These are phyloP conservation scores for Brotula barbata DNA, from an alignment of 2,797 vertebrate species.

Conservation along the genomic window DNA sequence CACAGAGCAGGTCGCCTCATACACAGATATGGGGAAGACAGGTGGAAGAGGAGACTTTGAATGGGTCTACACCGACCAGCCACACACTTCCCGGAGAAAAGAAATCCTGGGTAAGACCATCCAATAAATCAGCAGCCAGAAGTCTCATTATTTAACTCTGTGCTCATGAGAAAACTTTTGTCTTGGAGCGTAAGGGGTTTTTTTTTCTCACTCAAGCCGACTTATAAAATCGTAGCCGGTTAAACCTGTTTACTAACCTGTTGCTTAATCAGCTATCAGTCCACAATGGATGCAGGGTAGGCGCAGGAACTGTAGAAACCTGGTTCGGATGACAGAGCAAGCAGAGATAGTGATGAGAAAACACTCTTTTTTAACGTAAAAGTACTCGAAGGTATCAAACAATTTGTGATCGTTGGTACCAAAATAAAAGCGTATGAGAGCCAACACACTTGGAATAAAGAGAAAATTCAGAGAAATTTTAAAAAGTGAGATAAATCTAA, in stretches of 20 bases:
- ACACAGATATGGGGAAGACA: conserved; percentile 75
- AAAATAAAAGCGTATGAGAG: too few species aligned
- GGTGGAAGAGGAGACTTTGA: conserved; percentile 82
- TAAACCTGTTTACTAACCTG: conserved; percentile 71
- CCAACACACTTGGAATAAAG: too few species aligned
- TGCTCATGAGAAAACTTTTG: not conserved
- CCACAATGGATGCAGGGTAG: conserved; percentile 25
- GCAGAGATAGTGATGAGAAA: too few species aligned
- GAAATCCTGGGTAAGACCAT: conserved; percentile 80
- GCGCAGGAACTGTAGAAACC: not conserved
- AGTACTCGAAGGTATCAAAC: too few species aligned
- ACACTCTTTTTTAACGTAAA: too few species aligned
- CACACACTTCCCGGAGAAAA: conserved; percentile 82
- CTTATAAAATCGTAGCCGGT: conserved; percentile 60
- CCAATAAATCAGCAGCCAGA: not conserved
- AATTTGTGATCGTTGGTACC: too few species aligned
- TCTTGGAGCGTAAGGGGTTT: too few species aligned
- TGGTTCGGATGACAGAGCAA: not conserved
- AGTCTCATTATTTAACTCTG: not conserved
- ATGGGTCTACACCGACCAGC: conserved; percentile 85
- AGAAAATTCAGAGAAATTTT: too few species aligned
- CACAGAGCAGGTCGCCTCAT: not conserved
- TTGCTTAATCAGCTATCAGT: conserved; percentile 39
- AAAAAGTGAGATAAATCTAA: too few species aligned
- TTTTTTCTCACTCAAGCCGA: conserved; percentile 3